Base-by-base conservation (phyloP, 2,888 invertebrate genomes). In the Periphyllus acericola region DNA sequence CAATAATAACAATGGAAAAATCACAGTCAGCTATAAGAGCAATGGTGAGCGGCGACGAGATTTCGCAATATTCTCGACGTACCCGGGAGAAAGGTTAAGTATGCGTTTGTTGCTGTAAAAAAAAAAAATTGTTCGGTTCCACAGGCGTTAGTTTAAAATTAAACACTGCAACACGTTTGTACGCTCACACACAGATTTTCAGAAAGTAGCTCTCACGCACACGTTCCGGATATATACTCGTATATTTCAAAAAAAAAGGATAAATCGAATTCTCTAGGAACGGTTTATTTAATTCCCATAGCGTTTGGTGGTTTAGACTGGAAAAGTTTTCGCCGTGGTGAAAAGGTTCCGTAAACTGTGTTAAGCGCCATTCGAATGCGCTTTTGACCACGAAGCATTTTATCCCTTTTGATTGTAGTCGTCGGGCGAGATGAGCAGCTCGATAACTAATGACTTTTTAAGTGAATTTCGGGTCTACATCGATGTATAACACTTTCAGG, bases 381-480 rank as follows among this genome's bases (percentile, higher is more conserved):
- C 40, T 85, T 85, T 85, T 55, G 68, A 52, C 78, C 78, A 71
- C 76, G 85, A 71, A 85, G 71, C 78, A n/a, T 71, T 85, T 85
- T 85, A 79, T 85, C 85, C 85, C 85, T 71, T 78, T 85, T 79
- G 85, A 85, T 85, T 85, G 78, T 85, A 71, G 68, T 78, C 68
- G 60, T 34, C 8, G 83, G 75, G 25, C 60, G 21, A 74, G 74
- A 55, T 25, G 34, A 25, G 52, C 71, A 32, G 40, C 86, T 80
- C 79, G 79, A 86, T 86, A 86, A 86, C 86, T 86, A 86, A 86
- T 86, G 86, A 86, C 86, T 86, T 86, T 86, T 86, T 86, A 86
- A 86, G 86, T 86, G 86, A 86, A 86, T 86, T 86, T 86, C 36
- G 79, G 72, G 76, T 68, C 78, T 85, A 78, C 78, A 32, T 85